Base-by-base conservation (phyloP, 2,888 invertebrate genomes). In the Micoletzkya japonica region DNA sequence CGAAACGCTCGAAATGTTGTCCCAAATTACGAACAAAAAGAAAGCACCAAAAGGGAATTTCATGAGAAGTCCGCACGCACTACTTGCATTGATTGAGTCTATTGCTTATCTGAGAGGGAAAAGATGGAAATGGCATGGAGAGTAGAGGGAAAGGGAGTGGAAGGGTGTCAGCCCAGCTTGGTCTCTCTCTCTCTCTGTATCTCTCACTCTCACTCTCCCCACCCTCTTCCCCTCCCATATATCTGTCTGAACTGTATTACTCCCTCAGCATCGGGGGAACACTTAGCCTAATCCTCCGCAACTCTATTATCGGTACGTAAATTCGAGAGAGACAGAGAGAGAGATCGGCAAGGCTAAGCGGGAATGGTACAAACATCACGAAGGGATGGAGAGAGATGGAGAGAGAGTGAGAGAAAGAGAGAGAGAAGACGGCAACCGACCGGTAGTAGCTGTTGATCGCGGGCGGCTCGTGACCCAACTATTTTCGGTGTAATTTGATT, bases 371-470 rank as follows among this genome's bases (percentile, higher is more conserved):
- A n/a, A n/a, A n/a, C n/a, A n/a, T n/a, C n/a, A n/a, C n/a, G 49
- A 26, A 24, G 61, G 44, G 49, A 14, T 30, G 4, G 6, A 7
- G 20, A 30, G 60, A 52, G 10, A 14, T 20, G 44, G 44, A 60
- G 28, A 6, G 63, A 63, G 63, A 30, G 34, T 0, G 39, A 30
- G 63, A 50, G 50, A 63, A 50, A 6, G 44, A 39, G 32, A 37
- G 28, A 28, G 2, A 2, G 24, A 37, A n/a, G n/a, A n/a, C n/a
- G n/a, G n/a, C n/a, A n/a, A n/a, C n/a, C n/a, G n/a, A n/a, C n/a
- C n/a, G n/a, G n/a, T n/a, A n/a, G n/a, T n/a, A n/a, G n/a, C n/a
- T n/a, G n/a, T n/a, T n/a, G n/a, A n/a, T n/a, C n/a, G n/a, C n/a
- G n/a, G n/a, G n/a, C n/a, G n/a, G n/a, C n/a, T n/a, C n/a, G n/a